Evolutionary conservation across 2,888 invertebrate species (phyloP), one percentile per base, ranked within the genome.

Genomic region (Athalia cordata): DNA sequence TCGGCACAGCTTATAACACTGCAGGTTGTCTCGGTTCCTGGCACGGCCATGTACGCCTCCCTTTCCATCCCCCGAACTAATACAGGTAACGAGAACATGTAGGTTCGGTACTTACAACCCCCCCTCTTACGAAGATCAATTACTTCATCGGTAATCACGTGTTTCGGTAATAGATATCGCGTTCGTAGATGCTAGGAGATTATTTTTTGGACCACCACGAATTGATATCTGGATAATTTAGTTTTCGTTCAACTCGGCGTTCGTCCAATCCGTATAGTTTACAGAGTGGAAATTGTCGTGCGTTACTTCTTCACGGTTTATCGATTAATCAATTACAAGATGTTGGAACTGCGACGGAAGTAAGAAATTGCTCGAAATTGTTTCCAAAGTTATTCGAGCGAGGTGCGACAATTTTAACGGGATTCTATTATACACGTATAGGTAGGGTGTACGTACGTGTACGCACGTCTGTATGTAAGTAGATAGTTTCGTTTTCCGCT

Each of bases 1-100:
- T 57, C 66, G 45, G 45, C 70, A 52, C 70, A 61, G 7, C 61
- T 13, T 55, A 3, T 55, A 55, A 8, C 55, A 11, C 52, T 68
- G 68, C 52, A 52, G 70, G 70, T 70, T 70, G 70, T 59, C 70
- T 70, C 70, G 70, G 70, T 57, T 70, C 50, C 74, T 75, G 74
- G 74, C 62, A 75, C 74, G 62, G 74, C 61, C 62, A 62, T 50
- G 74, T 43, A 75, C 74, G 74, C 62, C 55, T 49, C 49, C 61
- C 74, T 62, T 62, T 74, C 47, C 72, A 72, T 13, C 66, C n/a
- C 13, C 70, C 70, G 2, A 13, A 49, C 50, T 11, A 62, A 62
- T 75, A 75, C 74, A 29, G 50, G 62, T 75, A 61, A 61, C 74
- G 62, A 75, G 74, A 75, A 75, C 74, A 62, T 62, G 74, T 75